Base-by-base conservation (phyloP, 1,140 invertebrate genomes). In the Pissodes strobi region DNA sequence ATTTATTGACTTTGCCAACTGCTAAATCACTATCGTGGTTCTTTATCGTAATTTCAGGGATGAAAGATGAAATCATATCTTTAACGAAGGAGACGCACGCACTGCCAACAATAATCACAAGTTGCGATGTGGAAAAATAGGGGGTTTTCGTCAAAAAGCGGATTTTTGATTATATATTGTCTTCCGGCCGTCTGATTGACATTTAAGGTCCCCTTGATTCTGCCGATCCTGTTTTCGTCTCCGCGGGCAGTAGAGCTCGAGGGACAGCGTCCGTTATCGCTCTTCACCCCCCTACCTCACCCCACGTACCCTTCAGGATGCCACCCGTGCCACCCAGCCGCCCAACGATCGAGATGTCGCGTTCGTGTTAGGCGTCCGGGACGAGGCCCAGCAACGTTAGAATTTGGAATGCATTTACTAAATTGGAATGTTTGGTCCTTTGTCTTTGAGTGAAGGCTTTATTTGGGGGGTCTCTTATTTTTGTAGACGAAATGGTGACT, bases 291-390 rank as follows among this genome's bases (percentile, higher is more conserved):
- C 15, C 37, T 43, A 15, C 23, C n/a, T 18, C 62, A 15, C 17
- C 56, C 39, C 41, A 17, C 39, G 41, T 39, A 39, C 55, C 23
- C 56, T 18, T 30, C 45, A 60, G 39, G n/a, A n/a, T n/a, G n/a
- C n/a, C n/a, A n/a, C n/a, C n/a, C n/a, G n/a, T n/a, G n/a, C n/a
- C n/a, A n/a, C 60, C 34, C 53, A 34, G 51, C 51, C 63, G 51
- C 58, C 67, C 64, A 62, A 62, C 64, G 64, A 65, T 61, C 58
- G 45, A 61, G 58, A 61, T 61, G 58, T 61, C 58, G 58, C 58
- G 58, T 25, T 52, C 58, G 37, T 61, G 45, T 51, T 39, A 41
- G 58, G 30, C 48, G 34, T 12, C 22, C 45, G 19, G 45, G 56
- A 23, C 39, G 15, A 39, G 45, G 39, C 43, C 43, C 22, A 23